Percentiles rank a stretch among this genome's conserved stretches.
Conservation (phyloP, 1,140 invertebrate species). For the Hydropsyche tenuis region DNA sequence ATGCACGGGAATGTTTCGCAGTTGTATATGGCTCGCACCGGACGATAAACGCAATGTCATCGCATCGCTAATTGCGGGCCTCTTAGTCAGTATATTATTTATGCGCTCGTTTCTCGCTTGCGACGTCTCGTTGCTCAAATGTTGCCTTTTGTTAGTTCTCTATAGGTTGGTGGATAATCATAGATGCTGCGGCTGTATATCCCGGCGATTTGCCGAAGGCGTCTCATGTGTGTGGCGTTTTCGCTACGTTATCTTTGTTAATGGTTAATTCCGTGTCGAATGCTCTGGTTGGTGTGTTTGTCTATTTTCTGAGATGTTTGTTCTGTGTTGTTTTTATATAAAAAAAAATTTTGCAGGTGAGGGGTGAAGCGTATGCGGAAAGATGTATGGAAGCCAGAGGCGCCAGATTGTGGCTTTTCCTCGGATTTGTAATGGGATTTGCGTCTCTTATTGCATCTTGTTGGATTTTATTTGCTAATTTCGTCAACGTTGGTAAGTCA, state of each 20-base stretch:
- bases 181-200: conserved; percentile 88
- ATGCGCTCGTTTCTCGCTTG: no score
- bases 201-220: conserved; percentile 65
- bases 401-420: conserved; percentile 92
- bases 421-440: conserved; percentile 96
- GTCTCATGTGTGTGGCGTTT: conserved; percentile 92
- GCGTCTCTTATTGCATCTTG: conserved; percentile 92
- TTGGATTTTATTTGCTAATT: conserved; percentile 93
- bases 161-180: conserved; percentile 96
- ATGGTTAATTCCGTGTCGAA: conserved; percentile 99
- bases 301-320: no score
- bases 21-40: conserved; percentile 60
- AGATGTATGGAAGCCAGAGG: conserved; percentile 89
- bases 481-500: conserved; percentile 63
- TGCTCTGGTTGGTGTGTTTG: conserved; percentile 76
- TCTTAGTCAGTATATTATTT: conserved; percentile 77
- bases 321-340: background rate
- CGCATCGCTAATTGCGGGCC: conserved; percentile 81
- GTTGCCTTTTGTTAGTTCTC: conserved; percentile 93
- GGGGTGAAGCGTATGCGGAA: conserved; percentile 85
- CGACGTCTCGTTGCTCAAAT: no score
- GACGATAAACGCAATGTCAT: conserved; percentile 75
- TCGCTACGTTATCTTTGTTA: conserved; percentile 91
- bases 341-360: conserved; percentile 58
- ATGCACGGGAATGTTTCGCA: background rate